A percentile compares a stretch with the other conserved stretches of the same genome.
Conservation (phyloP, 2,797 vertebrate genomes). For the Eidolon dupreanum region DNA sequence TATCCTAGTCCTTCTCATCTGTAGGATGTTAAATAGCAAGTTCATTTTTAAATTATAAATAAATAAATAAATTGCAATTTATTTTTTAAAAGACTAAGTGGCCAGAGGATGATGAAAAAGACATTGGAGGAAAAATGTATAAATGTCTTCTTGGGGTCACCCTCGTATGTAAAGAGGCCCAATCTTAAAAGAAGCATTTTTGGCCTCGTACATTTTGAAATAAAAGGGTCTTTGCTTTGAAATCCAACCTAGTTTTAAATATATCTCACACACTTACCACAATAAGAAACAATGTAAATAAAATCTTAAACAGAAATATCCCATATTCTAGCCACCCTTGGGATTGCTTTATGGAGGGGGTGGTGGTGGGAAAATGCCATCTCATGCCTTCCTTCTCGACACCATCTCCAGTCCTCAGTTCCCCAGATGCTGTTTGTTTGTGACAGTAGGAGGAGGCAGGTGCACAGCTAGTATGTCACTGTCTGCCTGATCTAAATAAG, state of each 20-base stretch:
- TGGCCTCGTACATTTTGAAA: neutral
- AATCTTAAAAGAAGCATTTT: neutral
- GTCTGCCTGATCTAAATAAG: conserved; percentile 57
- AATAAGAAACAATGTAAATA: neutral
- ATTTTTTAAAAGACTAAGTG: neutral
- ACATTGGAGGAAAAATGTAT: no score
- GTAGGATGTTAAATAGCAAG: neutral
- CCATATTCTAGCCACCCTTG: neutral
- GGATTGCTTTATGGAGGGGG: neutral
- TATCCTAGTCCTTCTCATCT: neutral
- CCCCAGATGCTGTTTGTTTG: neutral
- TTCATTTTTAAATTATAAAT: neutral
- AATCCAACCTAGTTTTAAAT: neutral
- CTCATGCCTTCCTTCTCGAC: neutral
- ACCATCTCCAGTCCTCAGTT: neutral
- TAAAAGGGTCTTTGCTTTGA: neutral
- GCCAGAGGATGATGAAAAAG: neutral
- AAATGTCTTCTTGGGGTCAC: neutral
- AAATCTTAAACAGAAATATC: neutral
- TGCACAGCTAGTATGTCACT: neutral
- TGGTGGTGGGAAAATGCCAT: fast-evolving
- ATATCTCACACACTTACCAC: neutral
- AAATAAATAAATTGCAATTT: neutral
- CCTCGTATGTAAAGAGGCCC: neutral
- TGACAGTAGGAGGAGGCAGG: neutral